phyloP scores from a whole-genome alignment of 2,113 vertebrate genomes.

The Morone saxatilis region DNA sequence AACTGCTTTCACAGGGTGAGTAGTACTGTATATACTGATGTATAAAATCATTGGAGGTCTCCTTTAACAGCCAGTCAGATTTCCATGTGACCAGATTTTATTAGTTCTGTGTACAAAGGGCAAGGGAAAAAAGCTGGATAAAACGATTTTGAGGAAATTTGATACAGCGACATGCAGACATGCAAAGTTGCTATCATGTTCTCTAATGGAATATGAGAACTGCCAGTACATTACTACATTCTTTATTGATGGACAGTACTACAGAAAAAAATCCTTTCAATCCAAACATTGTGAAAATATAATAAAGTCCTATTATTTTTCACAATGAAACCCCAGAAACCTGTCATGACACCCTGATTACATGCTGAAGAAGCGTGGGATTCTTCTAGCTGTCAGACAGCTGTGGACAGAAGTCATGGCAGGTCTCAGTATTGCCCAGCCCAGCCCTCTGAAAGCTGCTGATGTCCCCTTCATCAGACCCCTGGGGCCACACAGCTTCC shows the following conservation, averaged over 20 bases:
- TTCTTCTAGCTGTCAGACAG: constrained; percentile 14
- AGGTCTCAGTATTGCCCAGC: constrained; percentile 39
- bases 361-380: neutral
- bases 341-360: constrained; percentile 50
- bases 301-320: constrained; percentile 79
- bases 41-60: neutral
- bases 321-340: constrained; percentile 61
- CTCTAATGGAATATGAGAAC: neutral
- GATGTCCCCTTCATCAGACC: constrained; percentile 60
- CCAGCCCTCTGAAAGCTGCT: constrained; percentile 75
- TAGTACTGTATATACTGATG: neutral
- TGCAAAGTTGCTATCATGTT: neutral
- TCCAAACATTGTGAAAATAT: constrained; percentile 78
- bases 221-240: neutral
- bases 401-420: constrained; percentile 45
- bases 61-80: constrained; percentile 13
- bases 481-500: constrained; percentile 77
- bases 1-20: neutral
- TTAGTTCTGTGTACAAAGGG: neutral
- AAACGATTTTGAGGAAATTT: neutral
- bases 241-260: neutral
- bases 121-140: neutral
- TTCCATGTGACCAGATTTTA: neutral
- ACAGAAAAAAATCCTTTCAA: neutral
- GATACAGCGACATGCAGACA: neutral